Base-by-base conservation (phyloP, 2,797 vertebrate genomes). In the Myotis vivesi region DNA sequence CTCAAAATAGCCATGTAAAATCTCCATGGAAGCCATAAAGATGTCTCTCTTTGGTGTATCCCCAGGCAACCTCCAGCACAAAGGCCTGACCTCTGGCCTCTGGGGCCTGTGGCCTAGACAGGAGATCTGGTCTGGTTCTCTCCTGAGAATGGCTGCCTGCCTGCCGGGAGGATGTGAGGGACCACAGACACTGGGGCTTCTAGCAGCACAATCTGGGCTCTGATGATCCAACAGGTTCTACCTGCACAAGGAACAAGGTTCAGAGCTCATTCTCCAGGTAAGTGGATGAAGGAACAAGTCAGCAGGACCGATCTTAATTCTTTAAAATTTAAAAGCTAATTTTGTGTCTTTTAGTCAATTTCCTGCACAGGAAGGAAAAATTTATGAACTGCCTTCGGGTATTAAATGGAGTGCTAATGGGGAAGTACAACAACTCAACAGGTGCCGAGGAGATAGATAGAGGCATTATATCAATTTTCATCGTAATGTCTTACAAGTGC, bases 251-350 rank as follows among this genome's bases (percentile, higher is more conserved):
- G 96, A 96, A 89, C 87, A 93, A 71, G 81, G 96, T 62, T 91
- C 92, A 55, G 93, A 66, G 94, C 92, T 97, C 93, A 87, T 97
- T 97, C 98, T 97, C 97, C 96, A 98, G 97, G 97, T 97, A 98
- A 97, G 92, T 94, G 91, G 97, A 97, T 96, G 95, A 97, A 98
- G 94, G 93, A 92, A 98, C 97, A 97, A 97, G 97, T 97, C 96
- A 95, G 97, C 97, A 93, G 79, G 95, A 93, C 93, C 94, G 97
- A 98, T 98, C 98, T 98, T 98, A 98, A 98, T 98, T 98, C 98
- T 98, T 98, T 98, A 98, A 98, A 98, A 98, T 98, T 98, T 98
- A 98, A 98, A 98, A 98, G 98, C 98, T 98, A 98, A 98, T 98
- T 98, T 98, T 98, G 98, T 98, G 98, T 98, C 98, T 98, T 98